phyloP scores from a whole-genome alignment of 2,113 vertebrate genomes.

The Spea bombifrons region DNA sequence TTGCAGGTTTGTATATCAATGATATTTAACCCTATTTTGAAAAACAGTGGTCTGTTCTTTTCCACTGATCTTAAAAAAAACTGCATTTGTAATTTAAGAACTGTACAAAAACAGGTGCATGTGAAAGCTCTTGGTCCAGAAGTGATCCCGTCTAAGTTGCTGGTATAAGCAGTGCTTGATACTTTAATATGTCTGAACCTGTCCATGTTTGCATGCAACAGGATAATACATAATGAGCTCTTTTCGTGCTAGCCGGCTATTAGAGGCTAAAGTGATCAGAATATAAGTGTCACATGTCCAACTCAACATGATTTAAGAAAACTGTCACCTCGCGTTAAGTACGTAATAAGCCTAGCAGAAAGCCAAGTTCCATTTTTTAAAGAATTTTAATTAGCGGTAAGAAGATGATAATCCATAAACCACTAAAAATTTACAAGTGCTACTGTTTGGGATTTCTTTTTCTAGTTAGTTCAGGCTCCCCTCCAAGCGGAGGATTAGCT shows the following conservation, averaged over 20 bases:
- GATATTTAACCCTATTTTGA: background rate
- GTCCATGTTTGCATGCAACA: slow-evolving; percentile 64
- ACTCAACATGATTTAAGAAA: slow-evolving; percentile 58
- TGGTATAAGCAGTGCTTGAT: background rate
- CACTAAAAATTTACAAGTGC: slow-evolving; percentile 64
- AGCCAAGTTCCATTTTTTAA: slow-evolving; percentile 58
- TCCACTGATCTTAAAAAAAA: background rate
- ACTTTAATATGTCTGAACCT: slow-evolving; percentile 51
- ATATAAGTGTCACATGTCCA: slow-evolving; percentile 69
- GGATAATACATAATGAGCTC: slow-evolving; percentile 64
- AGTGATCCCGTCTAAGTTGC: slow-evolving; percentile 12
- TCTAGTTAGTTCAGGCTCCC: slow-evolving; percentile 53
- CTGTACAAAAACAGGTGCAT: background rate
- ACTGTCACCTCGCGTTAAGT: slow-evolving; percentile 59
- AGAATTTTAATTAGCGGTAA: slow-evolving; percentile 71
- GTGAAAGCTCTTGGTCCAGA: background rate
- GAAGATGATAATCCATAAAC: slow-evolving; percentile 61
- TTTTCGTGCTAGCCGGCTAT: slow-evolving; percentile 72
- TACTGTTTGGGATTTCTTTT: slow-evolving; percentile 68
- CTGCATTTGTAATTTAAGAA: background rate
- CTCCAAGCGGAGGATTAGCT: slow-evolving; percentile 50
- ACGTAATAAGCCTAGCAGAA: slow-evolving; percentile 55
- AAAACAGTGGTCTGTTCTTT: background rate
- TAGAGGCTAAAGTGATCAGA: slow-evolving; percentile 64
- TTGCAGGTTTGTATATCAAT: no score